Base-by-base conservation (phyloP, 2,888 invertebrate species). In the Apeira syringaria region DNA sequence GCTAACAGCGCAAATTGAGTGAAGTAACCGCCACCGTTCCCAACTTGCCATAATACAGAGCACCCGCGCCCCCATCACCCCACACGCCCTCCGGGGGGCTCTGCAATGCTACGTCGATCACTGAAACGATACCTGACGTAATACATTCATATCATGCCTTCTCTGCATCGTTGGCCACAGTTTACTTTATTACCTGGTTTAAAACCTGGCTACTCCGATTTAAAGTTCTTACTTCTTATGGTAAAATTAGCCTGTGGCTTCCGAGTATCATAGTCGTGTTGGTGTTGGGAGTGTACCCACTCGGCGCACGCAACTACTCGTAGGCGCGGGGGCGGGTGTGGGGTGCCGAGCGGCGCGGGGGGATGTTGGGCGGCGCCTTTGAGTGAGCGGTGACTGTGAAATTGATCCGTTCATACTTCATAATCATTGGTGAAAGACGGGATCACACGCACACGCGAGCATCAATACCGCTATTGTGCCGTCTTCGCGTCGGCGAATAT, bases 1-100 rank as follows among this genome's bases (percentile, higher is more conserved):
- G 73, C 71, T 85, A 84, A 84, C 80, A 55, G 71, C 62, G 70
- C 78, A 86, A 87, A 87, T 87, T 85, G 80, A 87, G 85, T 85
- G 83, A 75, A 78, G 68, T 64, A 41, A 55, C 68, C 56, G 43
- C 18, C 35, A 13, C 35, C 24, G 47, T 2, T 3, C 35, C 25
- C 37, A 13, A 17, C 38, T 38, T 9, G 33, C 29, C 38, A 9
- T 44, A 44, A 44, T 44, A 44, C 37, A 41, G 47, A 51, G 25
- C 48, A n/a, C 9, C 36, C 29, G 33, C 20, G 43, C 24, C 10
- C 5, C 24, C 43, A 2, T 30, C 22, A 11, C 4, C 9, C 10
- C 6, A 8, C 2, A 11, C 1, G 40, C 46, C 31, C 33, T 43
- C 47, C 37, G 39, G 33, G 45, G 10, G 44, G 47, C 41, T 41